phyloP scores from a whole-genome alignment of 2,113 vertebrate genomes.

The Tympanuchus pallidicinctus region DNA sequence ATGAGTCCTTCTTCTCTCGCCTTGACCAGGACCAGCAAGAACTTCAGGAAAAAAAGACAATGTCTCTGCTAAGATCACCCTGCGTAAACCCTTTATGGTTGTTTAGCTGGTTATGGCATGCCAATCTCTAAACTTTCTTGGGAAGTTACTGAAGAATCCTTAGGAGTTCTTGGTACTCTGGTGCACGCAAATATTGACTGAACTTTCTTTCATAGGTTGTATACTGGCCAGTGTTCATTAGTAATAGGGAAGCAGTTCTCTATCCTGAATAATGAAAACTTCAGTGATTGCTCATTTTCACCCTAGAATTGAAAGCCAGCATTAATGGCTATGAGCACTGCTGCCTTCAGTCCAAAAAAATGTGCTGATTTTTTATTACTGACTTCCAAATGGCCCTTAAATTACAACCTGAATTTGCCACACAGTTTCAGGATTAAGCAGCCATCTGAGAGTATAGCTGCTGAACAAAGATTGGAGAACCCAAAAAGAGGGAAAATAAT shows the following conservation, averaged over 20 bases:
- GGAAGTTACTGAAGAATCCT: not conserved
- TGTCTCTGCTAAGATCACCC: not conserved
- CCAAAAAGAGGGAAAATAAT: not conserved
- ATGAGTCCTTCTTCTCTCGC: not conserved
- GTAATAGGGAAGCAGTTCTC: not conserved
- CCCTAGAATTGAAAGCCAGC: not conserved
- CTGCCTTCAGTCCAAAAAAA: not conserved
- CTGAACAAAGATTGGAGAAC: not conserved
- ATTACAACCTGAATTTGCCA: not conserved
- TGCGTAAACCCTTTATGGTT: not conserved
- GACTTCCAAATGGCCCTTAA: not conserved
- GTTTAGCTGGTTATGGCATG: not conserved
- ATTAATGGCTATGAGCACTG: not conserved
- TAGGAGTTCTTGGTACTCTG: not conserved
- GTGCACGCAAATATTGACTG: not conserved
- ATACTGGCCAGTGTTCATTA: not conserved
- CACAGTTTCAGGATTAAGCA: not conserved
- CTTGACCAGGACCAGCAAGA: not conserved
- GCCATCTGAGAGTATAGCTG: not conserved
- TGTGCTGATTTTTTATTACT: not conserved
- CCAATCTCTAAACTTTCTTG: not conserved
- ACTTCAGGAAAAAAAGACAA: not conserved
- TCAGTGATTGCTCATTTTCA: not conserved
- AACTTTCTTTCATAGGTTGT: not conserved
- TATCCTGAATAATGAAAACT: not conserved